Evolutionary conservation across 2,888 invertebrate species (phyloP).

Genomic region (Spodoptera picta): DNA sequence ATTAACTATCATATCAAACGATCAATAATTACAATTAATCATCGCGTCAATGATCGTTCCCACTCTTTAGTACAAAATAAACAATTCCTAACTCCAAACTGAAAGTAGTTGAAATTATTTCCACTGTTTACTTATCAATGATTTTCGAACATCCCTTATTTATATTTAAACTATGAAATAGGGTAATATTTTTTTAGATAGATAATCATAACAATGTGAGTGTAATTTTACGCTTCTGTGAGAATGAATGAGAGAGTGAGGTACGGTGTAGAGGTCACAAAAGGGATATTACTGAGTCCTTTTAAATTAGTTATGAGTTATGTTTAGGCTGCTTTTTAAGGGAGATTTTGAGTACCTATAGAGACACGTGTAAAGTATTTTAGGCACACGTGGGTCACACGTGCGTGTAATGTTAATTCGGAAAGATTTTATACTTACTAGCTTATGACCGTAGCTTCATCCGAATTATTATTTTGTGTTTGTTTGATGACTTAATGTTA

Average conservation of each 20-base stretch:
- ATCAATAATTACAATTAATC: too few relatives aligned
- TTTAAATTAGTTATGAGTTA: conserved; percentile 33
- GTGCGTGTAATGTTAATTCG: background rate
- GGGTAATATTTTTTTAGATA: conserved; percentile 10
- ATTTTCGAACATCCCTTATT: conserved; percentile 1
- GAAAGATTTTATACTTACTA: too few relatives aligned
- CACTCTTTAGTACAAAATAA: too few relatives aligned
- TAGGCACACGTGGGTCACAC: background rate
- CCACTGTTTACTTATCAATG: background rate
- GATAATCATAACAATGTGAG: conserved; percentile 10
- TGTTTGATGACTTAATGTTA: too few relatives aligned
- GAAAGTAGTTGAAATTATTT: too few relatives aligned
- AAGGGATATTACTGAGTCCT: conserved; percentile 34
- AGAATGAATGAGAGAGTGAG: conserved; percentile 33
- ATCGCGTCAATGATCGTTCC: too few relatives aligned
- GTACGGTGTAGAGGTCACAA: conserved; percentile 44
- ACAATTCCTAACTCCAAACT: too few relatives aligned
- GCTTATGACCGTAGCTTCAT: too few relatives aligned
- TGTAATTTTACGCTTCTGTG: conserved; percentile 32
- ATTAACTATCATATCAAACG: too few relatives aligned
- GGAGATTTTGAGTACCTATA: background rate
- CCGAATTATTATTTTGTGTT: too few relatives aligned
- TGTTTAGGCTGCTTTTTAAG: conserved; percentile 23
- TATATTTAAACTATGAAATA: conserved; percentile 4
- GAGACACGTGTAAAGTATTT: conserved; percentile 8